These are phyloP conservation scores for Hemiscyllium ocellatum DNA, from an alignment of 2,113 vertebrate species.

Conservation along the genomic window DNA sequence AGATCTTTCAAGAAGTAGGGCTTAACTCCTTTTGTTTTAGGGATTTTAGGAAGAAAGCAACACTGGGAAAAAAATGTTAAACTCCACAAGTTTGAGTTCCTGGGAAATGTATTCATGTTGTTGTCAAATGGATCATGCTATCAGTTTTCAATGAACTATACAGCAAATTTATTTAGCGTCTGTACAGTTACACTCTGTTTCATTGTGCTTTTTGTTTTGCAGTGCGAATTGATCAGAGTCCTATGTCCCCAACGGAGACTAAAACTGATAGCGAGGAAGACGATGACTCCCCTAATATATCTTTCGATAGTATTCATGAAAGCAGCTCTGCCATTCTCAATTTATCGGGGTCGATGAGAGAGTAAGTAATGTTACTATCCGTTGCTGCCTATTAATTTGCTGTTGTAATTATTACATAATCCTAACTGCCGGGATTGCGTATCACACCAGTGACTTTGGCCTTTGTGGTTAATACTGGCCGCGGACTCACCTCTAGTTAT, in stretches of 20 bases:
- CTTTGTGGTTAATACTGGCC: not conserved
- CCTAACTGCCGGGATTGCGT: not conserved
- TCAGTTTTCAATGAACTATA: not conserved
- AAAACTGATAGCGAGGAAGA: conserved; percentile 33
- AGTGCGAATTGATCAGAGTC: conserved; percentile 33
- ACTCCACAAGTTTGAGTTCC: not conserved
- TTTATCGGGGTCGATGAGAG: not conserved
- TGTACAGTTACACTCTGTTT: not conserved
- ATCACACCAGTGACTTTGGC: not conserved
- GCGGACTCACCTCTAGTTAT: not conserved
- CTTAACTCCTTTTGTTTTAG: not conserved
- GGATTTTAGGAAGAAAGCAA: not conserved
- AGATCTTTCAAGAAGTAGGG: not conserved
- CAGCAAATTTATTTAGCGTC: not conserved
- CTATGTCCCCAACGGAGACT: conserved; percentile 26
- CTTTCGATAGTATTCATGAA: conserved; percentile 23
- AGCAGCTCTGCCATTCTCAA: conserved; percentile 27
- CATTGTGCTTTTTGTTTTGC: not conserved
- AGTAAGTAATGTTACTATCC: not conserved
- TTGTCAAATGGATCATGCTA: not conserved
- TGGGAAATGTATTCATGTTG: not conserved
- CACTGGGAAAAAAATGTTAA: not conserved
- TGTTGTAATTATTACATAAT: not conserved
- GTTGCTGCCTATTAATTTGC: not conserved
- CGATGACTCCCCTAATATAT: conserved; percentile 5